Base-by-base conservation (phyloP, 2,113 vertebrate genomes). In the Myanophis thanlyinensis region DNA sequence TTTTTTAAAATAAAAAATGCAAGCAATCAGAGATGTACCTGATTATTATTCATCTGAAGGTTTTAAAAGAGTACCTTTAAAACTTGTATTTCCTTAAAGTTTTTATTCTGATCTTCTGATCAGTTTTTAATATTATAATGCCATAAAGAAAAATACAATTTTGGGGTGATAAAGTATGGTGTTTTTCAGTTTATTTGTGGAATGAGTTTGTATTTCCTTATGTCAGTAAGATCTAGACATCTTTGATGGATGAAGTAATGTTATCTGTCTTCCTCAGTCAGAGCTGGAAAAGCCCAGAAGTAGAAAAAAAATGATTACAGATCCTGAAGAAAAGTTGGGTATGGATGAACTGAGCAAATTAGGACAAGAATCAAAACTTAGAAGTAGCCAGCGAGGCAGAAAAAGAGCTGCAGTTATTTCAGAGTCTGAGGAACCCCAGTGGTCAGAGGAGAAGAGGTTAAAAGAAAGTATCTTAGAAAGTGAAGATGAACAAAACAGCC, bases 401-500 rank as follows among this genome's bases (percentile, higher is more conserved):
- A 99, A 99, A 96, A 98, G 99, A 97, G 97, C 98, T 1, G 97
- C 97, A 4, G 92, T 97, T 0, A 95, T 95, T 4, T 97, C 98
- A 0, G 98, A 99, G 44, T 93, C 98, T 0, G 99, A 99, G 48
- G 99, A 99, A 94, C 95, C 97, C n/a, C 98, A 96, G 92, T 99
- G 99, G 99, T 97, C 98, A 35, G 99, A 99, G 86, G 98, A 98
- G 88, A 98, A 98, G 94, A 96, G 98, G 91, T 92, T 98, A 88
- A 98, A 98, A 90, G 99, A 99, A 95, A 98, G 98, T 35, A 93
- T 97, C 46, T 95, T 98, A 89, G 98, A 98, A 95, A 99, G 98
- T 1, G 99, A 99, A 94, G 99, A 99, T 91, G 99, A 99, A 80
- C 99, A 99, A 96, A 99, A 99, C 93, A 99, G 99, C 89, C 99